Evolutionary conservation across 2,797 vertebrate genomes (phyloP).

Genomic region (Apodemus agrarius): DNA sequence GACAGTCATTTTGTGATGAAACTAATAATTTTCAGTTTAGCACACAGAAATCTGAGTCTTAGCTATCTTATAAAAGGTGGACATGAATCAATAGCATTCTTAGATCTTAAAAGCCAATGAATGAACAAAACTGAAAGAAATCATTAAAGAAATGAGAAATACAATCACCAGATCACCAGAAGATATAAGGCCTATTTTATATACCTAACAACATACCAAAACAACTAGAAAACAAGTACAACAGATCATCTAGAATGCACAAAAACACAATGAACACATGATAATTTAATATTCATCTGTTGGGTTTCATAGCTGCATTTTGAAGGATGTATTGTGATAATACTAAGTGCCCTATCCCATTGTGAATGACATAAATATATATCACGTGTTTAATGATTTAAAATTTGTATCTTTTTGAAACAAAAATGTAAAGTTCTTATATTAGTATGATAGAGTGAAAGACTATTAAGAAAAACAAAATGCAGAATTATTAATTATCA

Average conservation of each 20-base stretch:
- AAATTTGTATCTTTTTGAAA: neutral
- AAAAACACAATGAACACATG: neutral
- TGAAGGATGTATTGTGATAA: neutral
- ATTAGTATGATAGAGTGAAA: neutral
- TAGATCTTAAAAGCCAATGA: neutral
- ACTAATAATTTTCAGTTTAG: neutral
- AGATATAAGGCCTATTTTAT: neutral
- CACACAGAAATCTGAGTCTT: neutral
- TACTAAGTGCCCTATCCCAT: neutral
- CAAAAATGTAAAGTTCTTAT: neutral
- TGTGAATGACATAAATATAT: neutral
- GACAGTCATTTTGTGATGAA: neutral
- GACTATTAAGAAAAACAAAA: neutral
- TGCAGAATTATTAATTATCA: neutral
- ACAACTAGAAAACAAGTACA: neutral
- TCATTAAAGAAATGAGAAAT: neutral
- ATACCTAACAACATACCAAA: neutral
- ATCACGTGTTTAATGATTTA: neutral
- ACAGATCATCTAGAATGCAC: neutral
- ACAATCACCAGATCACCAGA: too few species aligned
- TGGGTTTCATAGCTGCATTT: neutral
- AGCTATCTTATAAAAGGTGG: neutral
- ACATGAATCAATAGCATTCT: neutral
- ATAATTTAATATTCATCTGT: neutral
- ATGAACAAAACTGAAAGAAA: neutral